These are phyloP conservation scores for Henricia sp. DNA, from an alignment of 53 echinoderm and acorn worm genomes.

Conservation along the genomic window DNA sequence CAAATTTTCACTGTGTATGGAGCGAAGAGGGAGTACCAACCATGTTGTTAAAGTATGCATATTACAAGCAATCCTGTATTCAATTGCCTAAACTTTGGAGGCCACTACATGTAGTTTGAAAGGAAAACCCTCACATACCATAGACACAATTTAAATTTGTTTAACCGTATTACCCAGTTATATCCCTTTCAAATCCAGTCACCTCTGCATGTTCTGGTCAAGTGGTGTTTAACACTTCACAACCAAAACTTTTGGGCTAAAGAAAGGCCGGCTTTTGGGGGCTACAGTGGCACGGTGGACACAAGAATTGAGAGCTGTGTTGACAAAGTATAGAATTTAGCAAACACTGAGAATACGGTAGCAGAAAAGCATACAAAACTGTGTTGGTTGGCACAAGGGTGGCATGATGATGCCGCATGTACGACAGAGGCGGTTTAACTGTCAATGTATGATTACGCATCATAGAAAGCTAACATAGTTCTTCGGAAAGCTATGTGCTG, in stretches of 20 bases:
- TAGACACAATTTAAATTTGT: conserved; percentile 25
- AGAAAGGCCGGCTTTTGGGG: conserved; percentile 11
- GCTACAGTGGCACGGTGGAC: conserved; percentile 24
- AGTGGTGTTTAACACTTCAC: conserved; percentile 30
- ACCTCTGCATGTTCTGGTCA: conserved; percentile 4
- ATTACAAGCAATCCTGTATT: too few relatives aligned
- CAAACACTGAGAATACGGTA: conserved; percentile 27
- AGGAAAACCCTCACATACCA: background rate
- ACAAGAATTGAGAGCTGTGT: conserved; percentile 39
- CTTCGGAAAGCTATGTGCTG: too few relatives aligned
- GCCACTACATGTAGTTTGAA: too few relatives aligned
- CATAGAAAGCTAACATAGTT: too few relatives aligned
- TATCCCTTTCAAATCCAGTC: background rate
- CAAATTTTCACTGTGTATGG: too few relatives aligned
- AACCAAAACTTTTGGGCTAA: background rate
- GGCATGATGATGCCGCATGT: too few relatives aligned
- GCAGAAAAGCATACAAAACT: conserved; percentile 23
- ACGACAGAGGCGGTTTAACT: too few relatives aligned
- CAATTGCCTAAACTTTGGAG: too few relatives aligned
- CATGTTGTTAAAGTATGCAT: too few relatives aligned
- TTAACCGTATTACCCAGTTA: conserved; percentile 34
- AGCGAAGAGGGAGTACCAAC: too few relatives aligned
- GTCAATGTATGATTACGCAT: too few relatives aligned
- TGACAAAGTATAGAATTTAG: conserved; percentile 31
- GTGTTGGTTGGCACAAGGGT: too few relatives aligned